These are phyloP conservation scores for Minunthozetes semirufus DNA, from an alignment of 2,888 invertebrate genomes.

Conservation along the genomic window DNA sequence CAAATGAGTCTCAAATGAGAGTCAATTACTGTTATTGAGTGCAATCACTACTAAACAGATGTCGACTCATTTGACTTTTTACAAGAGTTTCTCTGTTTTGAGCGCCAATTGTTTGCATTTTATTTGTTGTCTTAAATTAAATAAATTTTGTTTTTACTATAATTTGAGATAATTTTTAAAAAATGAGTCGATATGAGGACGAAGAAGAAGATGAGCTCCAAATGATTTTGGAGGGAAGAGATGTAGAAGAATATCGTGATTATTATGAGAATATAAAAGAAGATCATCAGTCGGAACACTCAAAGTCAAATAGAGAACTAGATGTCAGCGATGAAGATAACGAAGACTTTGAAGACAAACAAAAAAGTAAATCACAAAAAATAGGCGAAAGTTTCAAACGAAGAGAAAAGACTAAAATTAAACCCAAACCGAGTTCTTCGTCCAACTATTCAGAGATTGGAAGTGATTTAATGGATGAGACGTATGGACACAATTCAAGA, in stretches of 20 bases:
- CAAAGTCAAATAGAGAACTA: not conserved
- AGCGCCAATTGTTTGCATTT: too few species aligned
- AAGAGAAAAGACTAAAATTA: too few species aligned
- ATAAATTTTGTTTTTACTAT: not conserved
- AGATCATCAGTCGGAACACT: not conserved
- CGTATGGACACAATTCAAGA: not conserved
- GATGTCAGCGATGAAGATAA: not conserved
- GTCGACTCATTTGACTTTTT: too few species aligned
- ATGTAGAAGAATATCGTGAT: constrained; percentile 6
- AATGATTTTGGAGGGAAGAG: constrained; percentile 37
- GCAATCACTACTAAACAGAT: too few species aligned
- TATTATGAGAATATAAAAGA: not conserved
- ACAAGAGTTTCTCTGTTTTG: too few species aligned
- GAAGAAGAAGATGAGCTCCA: constrained; percentile 39
- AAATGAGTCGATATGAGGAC: constrained; percentile 11
- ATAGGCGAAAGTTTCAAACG: too few species aligned
- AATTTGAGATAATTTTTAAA: not conserved
- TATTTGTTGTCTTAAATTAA: not conserved
- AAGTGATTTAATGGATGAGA: not conserved
- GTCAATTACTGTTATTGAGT: too few species aligned
- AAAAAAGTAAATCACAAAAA: too few species aligned
- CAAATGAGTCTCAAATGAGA: too few species aligned
- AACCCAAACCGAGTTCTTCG: too few species aligned
- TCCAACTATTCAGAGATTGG: not conserved
- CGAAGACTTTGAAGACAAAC: not conserved